Evolutionary conservation across 2,113 vertebrate species (phyloP), one percentile per base, ranked within the genome.

Genomic region (Ictalurus furcatus): DNA sequence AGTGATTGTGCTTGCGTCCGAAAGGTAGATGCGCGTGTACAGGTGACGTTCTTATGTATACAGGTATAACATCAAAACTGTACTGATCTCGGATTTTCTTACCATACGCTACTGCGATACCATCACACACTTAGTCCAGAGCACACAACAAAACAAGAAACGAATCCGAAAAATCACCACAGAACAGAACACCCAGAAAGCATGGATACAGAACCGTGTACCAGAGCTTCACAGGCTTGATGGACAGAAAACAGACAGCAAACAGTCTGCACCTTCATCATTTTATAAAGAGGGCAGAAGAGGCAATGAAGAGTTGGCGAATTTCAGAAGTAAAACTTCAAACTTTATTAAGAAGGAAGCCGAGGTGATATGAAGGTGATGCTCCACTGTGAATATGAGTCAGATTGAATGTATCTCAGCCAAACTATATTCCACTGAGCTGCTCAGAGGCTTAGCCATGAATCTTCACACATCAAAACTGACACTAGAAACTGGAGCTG

Each of bases 391-490:
- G 59, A 78, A 30, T n/a, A 65, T 52, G 37, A 74, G 34, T 61
- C 71, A 88, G 52, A 63, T 4, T 74, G 67, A 83, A 73, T 87
- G 23, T 40, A 37, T 83, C 81, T 61, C 81, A 25, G 44, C 65
- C 87, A 83, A 56, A 83, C 30, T n/a, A 40, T 83, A 84, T 86
- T 76, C n/a, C 59, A 80, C 88, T 85, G 84, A 89, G 83, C 88
- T 56, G 61, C 88, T 67, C 58, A 84, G 54, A 37, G 37, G 86
- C 82, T 89, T 69, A 82, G 52, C 86, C 84, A 83, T 19, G 73
- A 86, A 74, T 61, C 85, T 73, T 54, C 25, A 82, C 63, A 88
- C 86, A 91, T 91, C 90, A 91, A 87, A 90, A 63, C 74, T 37
- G 83, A 88, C 86, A 88, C 56, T 74, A 16, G 84, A 85, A 87